Percentiles rank a stretch among this genome's conserved stretches.
Evolutionary conservation across 1,140 invertebrate genomes (phyloP).

Genomic region (Campodea augens): DNA sequence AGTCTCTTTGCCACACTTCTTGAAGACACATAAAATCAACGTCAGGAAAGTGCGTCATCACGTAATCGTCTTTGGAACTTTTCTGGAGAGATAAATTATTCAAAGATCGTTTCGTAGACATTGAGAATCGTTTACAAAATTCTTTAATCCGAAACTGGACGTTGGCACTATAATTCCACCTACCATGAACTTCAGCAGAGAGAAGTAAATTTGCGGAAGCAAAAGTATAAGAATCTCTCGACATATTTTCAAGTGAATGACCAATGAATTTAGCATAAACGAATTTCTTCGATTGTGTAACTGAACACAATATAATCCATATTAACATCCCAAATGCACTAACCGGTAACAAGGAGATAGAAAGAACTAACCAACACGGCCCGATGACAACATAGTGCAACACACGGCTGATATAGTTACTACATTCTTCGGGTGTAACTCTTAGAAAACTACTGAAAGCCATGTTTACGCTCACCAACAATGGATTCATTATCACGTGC

Average conservation of each 20-base stretch:
- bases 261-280: not conserved
- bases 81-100: not conserved
- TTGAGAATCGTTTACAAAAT: not conserved
- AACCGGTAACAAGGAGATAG: not conserved
- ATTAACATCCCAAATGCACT: not conserved
- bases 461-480: not conserved
- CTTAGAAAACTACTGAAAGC: not conserved
- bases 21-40: not conserved
- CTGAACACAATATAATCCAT: not conserved
- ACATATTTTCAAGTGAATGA: not conserved
- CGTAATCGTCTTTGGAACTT: not conserved
- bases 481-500: not conserved
- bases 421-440: not conserved
- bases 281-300: not conserved
- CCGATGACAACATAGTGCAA: not conserved
- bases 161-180: not conserved
- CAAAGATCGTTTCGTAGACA: not conserved
- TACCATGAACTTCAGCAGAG: not conserved
- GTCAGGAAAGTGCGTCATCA: not conserved
- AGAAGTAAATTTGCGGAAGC: not conserved
- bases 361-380: not conserved
- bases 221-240: not conserved
- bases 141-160: not conserved
- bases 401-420: not conserved
- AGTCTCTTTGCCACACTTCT: not conserved